Base-by-base conservation (phyloP, 2,797 vertebrate genomes). In the Peromyscus eremicus region DNA sequence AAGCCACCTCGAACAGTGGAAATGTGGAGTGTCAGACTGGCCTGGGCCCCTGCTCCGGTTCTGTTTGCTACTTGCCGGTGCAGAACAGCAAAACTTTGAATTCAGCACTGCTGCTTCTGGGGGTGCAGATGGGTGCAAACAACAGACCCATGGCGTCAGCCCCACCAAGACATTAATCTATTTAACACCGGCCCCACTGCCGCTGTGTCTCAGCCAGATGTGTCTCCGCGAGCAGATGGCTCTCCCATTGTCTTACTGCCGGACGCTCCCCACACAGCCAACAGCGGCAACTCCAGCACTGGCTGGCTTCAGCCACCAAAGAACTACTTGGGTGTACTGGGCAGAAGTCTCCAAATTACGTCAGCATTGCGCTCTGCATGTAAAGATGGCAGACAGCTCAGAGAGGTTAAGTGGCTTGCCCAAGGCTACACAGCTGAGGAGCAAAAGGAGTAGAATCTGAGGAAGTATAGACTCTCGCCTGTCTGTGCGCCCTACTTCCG, bases 351-450 rank as follows among this genome's bases (percentile, higher is more conserved):
- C 16, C 76, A 92, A 40, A 13, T 77, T 89, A 62, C 43, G 17
- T 60, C 81, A 89, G 46, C 73, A 25, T 62, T 70, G 23, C 71
- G 29, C 34, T 88, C 29, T 73, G 4, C 27, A 9, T 76, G 60
- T 66, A 75, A 77, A 90, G 34, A 94, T 68, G 37, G 25, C n/a
- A 94, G 66, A 79, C 37, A 32, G 57, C 71, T 91, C 84, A 34
- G 88, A 92, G 88, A 77, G 37, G 43, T 60, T 89, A 79, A 73
- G 27, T 21, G 64, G 83, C 57, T n/a, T 77, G 10, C 32, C 25
- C 55, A 43, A 70, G 89, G 60, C 81, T 68, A 83, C 91, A 82
- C 11, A 40, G 92, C 21, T 70, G 66, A 76, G 88, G 55, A 37
- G 46, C 27, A 40, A 62, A 21, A 40, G 25, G 91, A 37, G 64